Percentiles rank a stretch among this genome's conserved stretches.
phyloP scores from a whole-genome alignment of 2,888 invertebrate species.

The Andrena bicolor region DNA sequence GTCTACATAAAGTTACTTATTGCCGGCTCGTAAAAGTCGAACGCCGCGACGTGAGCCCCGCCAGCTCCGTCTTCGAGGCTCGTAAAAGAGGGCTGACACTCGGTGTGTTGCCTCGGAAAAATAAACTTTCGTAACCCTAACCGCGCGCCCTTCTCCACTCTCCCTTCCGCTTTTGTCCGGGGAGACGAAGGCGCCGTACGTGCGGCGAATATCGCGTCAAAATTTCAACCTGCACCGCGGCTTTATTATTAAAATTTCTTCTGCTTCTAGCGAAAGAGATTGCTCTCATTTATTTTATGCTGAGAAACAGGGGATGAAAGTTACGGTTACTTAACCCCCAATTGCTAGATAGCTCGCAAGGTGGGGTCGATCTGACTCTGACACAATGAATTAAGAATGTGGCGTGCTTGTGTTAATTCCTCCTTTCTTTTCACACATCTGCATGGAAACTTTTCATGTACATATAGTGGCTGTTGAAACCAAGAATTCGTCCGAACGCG shows the following conservation, averaged over 20 bases:
- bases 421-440: too few species aligned
- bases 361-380: too few species aligned
- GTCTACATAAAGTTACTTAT: conserved; percentile 47
- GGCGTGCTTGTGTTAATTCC: neutral
- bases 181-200: neutral
- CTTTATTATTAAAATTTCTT: conserved; percentile 9
- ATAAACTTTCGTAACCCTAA: neutral
- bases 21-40: conserved; percentile 60
- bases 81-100: conserved; percentile 30
- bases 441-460: too few species aligned
- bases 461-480: too few species aligned
- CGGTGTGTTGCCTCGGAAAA: conserved; percentile 5
- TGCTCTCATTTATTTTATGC: neutral
- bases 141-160: neutral
- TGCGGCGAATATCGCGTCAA: conserved; percentile 11
- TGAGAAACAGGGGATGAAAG: neutral
- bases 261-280: neutral
- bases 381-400: neutral
- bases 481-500: too few species aligned
- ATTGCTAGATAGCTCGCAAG: too few species aligned
- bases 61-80: conserved; percentile 17
- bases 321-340: too few species aligned
- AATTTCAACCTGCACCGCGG: neutral
- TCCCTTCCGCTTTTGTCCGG: neutral
- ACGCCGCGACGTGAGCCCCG: conserved; percentile 33